Evolutionary conservation across 1,140 invertebrate species (phyloP), one percentile per base, ranked within the genome.

Genomic region (Rhopalosiphum padi): DNA sequence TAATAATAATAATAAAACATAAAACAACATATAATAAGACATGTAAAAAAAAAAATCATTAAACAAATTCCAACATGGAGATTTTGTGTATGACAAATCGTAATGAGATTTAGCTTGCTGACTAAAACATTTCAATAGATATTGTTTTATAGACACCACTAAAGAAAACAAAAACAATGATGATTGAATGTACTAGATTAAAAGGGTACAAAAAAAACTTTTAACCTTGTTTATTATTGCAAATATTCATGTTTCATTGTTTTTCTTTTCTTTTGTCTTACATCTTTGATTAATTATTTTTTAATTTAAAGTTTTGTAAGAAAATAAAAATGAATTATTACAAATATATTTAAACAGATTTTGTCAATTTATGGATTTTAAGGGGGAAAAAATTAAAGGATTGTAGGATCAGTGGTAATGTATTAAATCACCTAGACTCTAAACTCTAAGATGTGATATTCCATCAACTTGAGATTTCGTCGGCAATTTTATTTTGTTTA

Each of bases 401-500:
- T 86, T 55, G 15, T 51, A 85, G 46, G 91, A 93, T 82, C 82
- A 93, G 35, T 21, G 22, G 85, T 82, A 86, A 55, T 86, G 48
- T 35, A 30, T 85, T 22, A 55, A 93, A 85, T 55, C 46, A 86
- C 68, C 82, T 53, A 41, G 30, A 86, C 46, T 53, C 9, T 93
- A 23, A 7, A 86, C 43, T 53, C 22, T 93, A 23, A 35, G 21
- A 86, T 53, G 48, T 55, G 37, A 85, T 92, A 68, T 86, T 93
- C 82, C 91, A 93, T 93, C 91, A 93, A 86, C 91, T 93, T 93
- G 41, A 82, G 82, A 93, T 43, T 86, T 93, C 91, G 37, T 93
- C 91, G 22, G 82, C 37, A 93, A 93, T 93, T 93, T n/a, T 93
- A 93, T 93, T 93, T 93, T 92, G 91, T 85, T 93, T 93, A 93